phyloP scores from a whole-genome alignment of 2,797 vertebrate genomes.

The Buphagus erythrorhynchus region DNA sequence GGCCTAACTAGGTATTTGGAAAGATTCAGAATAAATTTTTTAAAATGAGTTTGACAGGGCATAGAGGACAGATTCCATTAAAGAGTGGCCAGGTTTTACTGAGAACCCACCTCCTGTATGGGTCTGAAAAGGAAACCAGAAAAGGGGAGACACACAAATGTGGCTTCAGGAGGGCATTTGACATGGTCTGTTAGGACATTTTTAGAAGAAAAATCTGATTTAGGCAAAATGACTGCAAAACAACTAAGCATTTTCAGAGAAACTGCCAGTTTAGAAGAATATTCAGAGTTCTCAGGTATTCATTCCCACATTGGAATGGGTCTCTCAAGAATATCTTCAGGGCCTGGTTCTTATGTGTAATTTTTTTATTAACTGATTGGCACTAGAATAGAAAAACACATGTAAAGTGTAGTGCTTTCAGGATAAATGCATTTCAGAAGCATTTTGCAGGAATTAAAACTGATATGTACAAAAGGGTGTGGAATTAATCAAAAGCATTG shows the following conservation, averaged over 20 bases:
- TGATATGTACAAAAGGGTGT: background rate
- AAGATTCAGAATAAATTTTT: background rate
- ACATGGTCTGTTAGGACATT: fast-evolving
- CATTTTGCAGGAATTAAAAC: background rate
- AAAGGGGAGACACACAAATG: too few relatives aligned
- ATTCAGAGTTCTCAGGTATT: background rate
- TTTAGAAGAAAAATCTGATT: background rate
- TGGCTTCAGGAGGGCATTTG: background rate
- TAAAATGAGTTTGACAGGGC: background rate
- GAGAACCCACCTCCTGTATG: background rate
- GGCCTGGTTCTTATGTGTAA: background rate
- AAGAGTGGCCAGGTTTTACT: background rate
- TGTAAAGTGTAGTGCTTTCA: background rate
- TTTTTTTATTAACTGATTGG: background rate
- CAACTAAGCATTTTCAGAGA: fast-evolving
- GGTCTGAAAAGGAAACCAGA: background rate
- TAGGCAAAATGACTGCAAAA: background rate
- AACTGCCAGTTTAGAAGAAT: background rate
- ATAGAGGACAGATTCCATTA: background rate
- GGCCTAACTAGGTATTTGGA: background rate
- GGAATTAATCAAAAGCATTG: background rate
- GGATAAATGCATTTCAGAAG: background rate
- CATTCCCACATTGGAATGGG: background rate
- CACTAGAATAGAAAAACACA: background rate
- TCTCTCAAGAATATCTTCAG: background rate